These are phyloP conservation scores for Nothoprocta pentlandii DNA, from an alignment of 2,113 vertebrate species.

Conservation along the genomic window DNA sequence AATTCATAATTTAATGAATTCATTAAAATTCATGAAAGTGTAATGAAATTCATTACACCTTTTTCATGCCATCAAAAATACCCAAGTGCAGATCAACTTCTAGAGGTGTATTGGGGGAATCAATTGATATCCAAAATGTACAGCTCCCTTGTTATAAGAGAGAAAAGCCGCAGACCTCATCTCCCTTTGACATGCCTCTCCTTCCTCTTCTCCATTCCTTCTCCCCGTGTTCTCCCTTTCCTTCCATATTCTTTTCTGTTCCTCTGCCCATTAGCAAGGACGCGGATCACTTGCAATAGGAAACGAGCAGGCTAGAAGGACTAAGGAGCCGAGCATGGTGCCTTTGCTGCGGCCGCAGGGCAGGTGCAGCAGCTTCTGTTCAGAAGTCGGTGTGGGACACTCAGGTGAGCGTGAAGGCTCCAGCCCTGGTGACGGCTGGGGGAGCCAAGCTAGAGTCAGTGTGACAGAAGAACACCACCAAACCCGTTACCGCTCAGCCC, in stretches of 20 bases:
- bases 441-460: neutral
- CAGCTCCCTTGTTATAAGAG: neutral
- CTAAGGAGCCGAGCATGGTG: neutral
- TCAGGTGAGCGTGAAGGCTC: neutral
- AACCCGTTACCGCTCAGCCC: neutral
- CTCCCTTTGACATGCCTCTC: neutral
- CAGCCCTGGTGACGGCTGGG: neutral
- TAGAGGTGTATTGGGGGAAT: neutral
- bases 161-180: neutral
- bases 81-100: rapidly evolving
- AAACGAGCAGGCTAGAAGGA: neutral
- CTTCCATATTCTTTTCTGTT: neutral
- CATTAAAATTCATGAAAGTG: no score
- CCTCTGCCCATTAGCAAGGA: neutral
- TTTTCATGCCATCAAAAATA: neutral
- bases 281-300: conserved; percentile 5
- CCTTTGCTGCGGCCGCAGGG: neutral
- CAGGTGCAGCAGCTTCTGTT: neutral
- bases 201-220: neutral
- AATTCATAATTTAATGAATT: neutral
- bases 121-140: neutral
- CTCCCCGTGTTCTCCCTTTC: neutral
- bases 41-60: neutral
- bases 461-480: neutral
- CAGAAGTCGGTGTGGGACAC: neutral